Evolutionary conservation across 2,888 invertebrate species (phyloP), one percentile per base, ranked within the genome.

Genomic region (Epirrhoe alternata): DNA sequence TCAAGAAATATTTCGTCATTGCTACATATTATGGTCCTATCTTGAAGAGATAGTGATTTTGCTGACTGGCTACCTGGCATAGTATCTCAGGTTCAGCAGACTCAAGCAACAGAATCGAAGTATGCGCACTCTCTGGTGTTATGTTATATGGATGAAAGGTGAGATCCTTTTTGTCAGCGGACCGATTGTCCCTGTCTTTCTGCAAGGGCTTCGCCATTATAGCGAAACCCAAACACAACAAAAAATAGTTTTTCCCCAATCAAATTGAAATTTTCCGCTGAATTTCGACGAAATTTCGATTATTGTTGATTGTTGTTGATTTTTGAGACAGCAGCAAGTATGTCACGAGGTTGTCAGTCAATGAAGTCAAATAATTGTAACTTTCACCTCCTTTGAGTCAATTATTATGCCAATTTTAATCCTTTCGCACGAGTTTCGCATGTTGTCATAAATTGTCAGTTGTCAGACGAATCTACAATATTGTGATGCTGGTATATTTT

Each of bases 121-220:
- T 93, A 47, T 90, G 86, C 0, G 92, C 93, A 68, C 83, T 92
- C 65, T 93, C 92, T 0, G 93, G 90, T 1, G 89, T 90, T 61
- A 93, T 89, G 1, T 78, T 85, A 70, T 83, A 93, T 0, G 90
- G 77, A 61, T 92, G 91, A 66, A 93, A 93, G 0, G 81, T 84
- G n/a, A 85, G 71, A 68, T 92, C 92, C 54, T 84, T 91, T 68
- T 92, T 92, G 14, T 90, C 91, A 0, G 90, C 91, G 0, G 92
- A 89, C 17, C 92, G 82, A 61, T 92, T 92, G 42, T 92, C 91
- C 47, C 93, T 75, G 4, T 88, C 90, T 62, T 92, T 92, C 80
- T 90, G 90, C 38, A 92, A 73, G 17, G 92, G 92, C 68, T 91
- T 91, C 6, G 89, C 84, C 86, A 86, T 85, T 52, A n/a, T 50